These are phyloP conservation scores for Gobio gobio DNA, from an alignment of 2,113 vertebrate genomes.

Conservation along the genomic window DNA sequence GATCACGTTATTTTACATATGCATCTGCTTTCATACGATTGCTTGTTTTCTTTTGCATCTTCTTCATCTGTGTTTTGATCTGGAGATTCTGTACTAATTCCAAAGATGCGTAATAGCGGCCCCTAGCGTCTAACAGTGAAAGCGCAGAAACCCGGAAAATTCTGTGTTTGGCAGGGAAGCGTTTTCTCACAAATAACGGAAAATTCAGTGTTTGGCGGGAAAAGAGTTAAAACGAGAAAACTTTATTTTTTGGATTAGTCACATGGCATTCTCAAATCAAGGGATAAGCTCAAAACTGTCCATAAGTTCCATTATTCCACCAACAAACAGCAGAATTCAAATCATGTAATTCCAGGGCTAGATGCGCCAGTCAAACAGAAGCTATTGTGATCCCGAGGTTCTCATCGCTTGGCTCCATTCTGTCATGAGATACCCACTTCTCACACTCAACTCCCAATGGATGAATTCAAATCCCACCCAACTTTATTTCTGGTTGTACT, in stretches of 20 bases:
- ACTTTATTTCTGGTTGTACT: slow-evolving; percentile 12
- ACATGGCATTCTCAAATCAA: neutral
- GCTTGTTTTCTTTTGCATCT: no score
- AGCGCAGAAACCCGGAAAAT: no score
- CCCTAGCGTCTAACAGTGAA: no score
- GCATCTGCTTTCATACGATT: no score
- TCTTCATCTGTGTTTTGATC: no score
- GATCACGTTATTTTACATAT: no score
- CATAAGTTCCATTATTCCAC: neutral
- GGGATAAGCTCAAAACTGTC: neutral
- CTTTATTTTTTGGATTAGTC: neutral
- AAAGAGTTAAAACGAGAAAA: no score
- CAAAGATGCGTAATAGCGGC: no score
- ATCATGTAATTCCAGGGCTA: neutral
- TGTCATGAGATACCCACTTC: neutral
- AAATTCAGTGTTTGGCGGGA: no score
- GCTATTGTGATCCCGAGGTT: neutral
- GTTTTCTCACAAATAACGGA: no score
- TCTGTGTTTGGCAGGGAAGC: no score
- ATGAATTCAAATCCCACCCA: neutral
- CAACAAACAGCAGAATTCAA: neutral
- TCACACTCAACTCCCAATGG: neutral
- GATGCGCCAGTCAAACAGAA: neutral
- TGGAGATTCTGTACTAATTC: no score
- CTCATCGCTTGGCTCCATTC: neutral